Conservation (phyloP, 2,888 invertebrate species). For the Alitta virens region DNA sequence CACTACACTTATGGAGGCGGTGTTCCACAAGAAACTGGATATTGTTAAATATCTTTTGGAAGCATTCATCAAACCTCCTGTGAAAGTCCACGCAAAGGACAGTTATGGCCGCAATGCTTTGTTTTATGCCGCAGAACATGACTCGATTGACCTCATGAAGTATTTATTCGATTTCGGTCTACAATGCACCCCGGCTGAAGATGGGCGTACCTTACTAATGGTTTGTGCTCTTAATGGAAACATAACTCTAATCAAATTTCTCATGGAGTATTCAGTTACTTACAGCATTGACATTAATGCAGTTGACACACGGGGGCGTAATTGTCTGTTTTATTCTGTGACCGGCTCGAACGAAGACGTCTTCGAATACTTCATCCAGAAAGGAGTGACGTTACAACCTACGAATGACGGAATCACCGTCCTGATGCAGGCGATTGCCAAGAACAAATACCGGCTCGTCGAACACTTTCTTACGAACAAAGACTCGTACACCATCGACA, state of each 20-base stretch:
- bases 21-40: constrained; percentile 19
- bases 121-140: constrained; percentile 19
- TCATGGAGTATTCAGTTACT: constrained; percentile 22
- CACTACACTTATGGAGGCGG: constrained; percentile 30
- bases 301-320: constrained; percentile 27
- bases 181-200: constrained; percentile 14
- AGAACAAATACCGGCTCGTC: constrained; percentile 16
- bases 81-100: constrained; percentile 16
- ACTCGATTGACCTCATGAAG: constrained; percentile 16
- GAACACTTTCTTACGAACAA: constrained; percentile 11
- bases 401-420: constrained; percentile 26
- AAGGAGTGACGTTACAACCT: constrained; percentile 18
- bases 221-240: constrained; percentile 25
- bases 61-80: constrained; percentile 3
- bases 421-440: constrained; percentile 30
- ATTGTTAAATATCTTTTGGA: constrained; percentile 25
- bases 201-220: constrained; percentile 30
- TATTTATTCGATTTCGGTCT: constrained; percentile 17
- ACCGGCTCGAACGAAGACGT: constrained; percentile 25
- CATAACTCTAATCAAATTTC: constrained; percentile 18
- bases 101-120: constrained; percentile 24
- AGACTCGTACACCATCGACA: constrained; percentile 17
- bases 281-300: constrained; percentile 27
- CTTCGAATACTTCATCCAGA: constrained; percentile 18
- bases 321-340: constrained; percentile 29